Evolutionary conservation across 2,888 invertebrate genomes (phyloP).

Genomic region (Netelia fuscicornis): DNA sequence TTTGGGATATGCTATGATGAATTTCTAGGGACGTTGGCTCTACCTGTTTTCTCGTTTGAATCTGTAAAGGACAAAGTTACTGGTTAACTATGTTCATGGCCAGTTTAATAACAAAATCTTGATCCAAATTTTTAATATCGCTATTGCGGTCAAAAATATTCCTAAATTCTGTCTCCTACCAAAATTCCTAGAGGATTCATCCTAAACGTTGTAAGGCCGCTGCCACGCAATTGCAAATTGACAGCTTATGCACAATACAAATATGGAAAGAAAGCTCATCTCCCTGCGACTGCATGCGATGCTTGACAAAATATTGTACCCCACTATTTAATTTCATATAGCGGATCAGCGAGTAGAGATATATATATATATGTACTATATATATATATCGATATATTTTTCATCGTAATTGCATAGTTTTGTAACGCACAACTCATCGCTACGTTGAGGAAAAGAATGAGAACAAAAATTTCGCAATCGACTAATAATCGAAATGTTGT

Average conservation of each 20-base stretch:
- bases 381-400: slow-evolving; percentile 63
- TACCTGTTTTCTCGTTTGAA: not conserved
- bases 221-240: slow-evolving; percentile 30
- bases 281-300: slow-evolving; percentile 41
- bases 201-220: slow-evolving; percentile 19
- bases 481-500: slow-evolving; percentile 53
- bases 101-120: no score
- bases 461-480: slow-evolving; percentile 59
- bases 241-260: slow-evolving; percentile 52
- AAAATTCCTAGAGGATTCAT: slow-evolving; percentile 37
- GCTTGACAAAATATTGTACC: slow-evolving; percentile 37
- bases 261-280: slow-evolving; percentile 14
- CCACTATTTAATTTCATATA: slow-evolving; percentile 54
- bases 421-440: slow-evolving; percentile 71
- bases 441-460: slow-evolving; percentile 58
- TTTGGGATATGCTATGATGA: slow-evolving; percentile 45
- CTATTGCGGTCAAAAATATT: not conserved
- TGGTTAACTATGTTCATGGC: slow-evolving; percentile 28
- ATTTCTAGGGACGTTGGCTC: slow-evolving; percentile 38
- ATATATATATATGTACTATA: slow-evolving; percentile 40
- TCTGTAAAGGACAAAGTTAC: slow-evolving; percentile 29
- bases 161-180: not conserved
- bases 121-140: not conserved
- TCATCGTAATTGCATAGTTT: slow-evolving; percentile 70
- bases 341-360: slow-evolving; percentile 44